Percentiles rank a stretch among this genome's conserved stretches.
Evolutionary conservation across 2,797 vertebrate species (phyloP).

Genomic region (Sparus aurata): DNA sequence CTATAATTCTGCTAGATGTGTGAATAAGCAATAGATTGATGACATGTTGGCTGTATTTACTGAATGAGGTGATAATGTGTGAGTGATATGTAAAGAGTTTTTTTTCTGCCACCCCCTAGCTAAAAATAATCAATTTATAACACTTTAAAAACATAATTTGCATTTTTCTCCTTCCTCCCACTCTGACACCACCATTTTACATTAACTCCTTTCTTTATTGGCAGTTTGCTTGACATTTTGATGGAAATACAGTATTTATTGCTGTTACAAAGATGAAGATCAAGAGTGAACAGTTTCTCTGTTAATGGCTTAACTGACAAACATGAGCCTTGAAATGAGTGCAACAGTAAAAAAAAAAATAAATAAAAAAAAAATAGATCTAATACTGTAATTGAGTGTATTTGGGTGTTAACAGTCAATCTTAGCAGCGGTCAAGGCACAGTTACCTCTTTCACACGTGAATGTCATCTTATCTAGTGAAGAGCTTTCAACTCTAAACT

Average conservation of each 20-base stretch:
- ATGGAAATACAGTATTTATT: background rate
- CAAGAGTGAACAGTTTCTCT: background rate
- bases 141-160: background rate
- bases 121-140: conserved; percentile 7
- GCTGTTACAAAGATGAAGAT: background rate
- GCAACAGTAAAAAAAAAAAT: too few relatives aligned
- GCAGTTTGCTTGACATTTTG: background rate
- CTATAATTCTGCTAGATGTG: background rate
- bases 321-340: background rate
- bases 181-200: conserved; percentile 4
- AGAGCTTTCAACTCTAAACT: conserved; percentile 13
- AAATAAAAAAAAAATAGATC: background rate
- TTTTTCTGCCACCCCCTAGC: background rate
- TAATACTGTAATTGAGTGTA: background rate
- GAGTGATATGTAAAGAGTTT: background rate
- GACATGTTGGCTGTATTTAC: background rate
- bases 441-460: conserved; percentile 30
- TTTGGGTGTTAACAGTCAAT: background rate
- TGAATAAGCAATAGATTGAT: background rate
- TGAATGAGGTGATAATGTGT: background rate
- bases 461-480: conserved; percentile 48
- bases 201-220: background rate
- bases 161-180: background rate
- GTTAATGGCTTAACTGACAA: background rate
- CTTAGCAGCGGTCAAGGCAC: conserved; percentile 40